Evolutionary conservation across 2,797 vertebrate species (phyloP).

Genomic region (Micropoecilia bifurca): DNA sequence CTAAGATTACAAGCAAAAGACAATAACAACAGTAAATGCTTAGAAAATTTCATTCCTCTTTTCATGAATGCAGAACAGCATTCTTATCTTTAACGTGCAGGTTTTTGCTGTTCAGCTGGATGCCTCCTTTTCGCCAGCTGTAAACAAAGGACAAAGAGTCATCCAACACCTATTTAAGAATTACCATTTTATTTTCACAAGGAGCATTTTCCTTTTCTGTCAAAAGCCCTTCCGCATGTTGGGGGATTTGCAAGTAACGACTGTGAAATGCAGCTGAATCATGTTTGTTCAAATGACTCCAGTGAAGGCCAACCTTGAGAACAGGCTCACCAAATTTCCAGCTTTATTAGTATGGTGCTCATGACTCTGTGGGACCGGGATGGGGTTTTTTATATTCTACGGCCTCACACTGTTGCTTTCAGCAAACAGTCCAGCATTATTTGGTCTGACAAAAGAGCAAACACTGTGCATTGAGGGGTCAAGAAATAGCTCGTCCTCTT

Average conservation of each 20-base stretch:
- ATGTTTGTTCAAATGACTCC: conserved; percentile 58
- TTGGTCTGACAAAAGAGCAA: conserved; percentile 81
- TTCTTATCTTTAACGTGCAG: conserved; percentile 73
- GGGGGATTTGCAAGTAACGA: conserved; percentile 69
- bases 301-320: conserved; percentile 46
- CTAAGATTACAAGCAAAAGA: conserved; percentile 44
- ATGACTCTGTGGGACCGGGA: conserved; percentile 63
- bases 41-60: conserved; percentile 35
- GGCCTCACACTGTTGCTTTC: conserved; percentile 78
- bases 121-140: conserved; percentile 46
- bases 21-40: conserved; percentile 54
- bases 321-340: conserved; percentile 50
- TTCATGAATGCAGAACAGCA: conserved; percentile 53
- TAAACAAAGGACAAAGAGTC: conserved; percentile 64
- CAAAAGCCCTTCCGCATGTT: conserved; percentile 38
- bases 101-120: conserved; percentile 60
- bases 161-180: conserved; percentile 63
- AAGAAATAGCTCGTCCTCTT: conserved; percentile 67
- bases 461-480: conserved; percentile 78
- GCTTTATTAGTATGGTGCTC: conserved; percentile 77
- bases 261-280: conserved; percentile 67
- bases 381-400: conserved; percentile 73
- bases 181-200: conserved; percentile 60
- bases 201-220: conserved; percentile 43
- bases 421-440: conserved; percentile 83